Conservation (phyloP, 1,140 invertebrate genomes). For the Lasioglossum albipes region DNA sequence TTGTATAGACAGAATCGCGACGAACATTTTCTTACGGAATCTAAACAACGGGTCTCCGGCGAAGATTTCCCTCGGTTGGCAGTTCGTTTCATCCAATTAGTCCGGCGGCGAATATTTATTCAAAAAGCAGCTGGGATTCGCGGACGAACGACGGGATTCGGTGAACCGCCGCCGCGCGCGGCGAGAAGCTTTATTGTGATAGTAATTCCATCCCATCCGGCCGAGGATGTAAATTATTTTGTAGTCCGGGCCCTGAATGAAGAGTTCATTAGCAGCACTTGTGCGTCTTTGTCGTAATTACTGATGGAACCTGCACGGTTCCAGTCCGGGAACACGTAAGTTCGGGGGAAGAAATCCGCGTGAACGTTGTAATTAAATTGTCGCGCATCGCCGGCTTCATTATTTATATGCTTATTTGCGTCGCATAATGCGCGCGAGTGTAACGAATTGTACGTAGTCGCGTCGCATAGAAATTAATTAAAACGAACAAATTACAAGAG, state of each 20-base stretch:
- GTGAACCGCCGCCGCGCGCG: neutral
- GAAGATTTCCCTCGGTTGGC: neutral
- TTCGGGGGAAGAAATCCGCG: constrained; percentile 41
- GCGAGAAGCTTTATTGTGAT: constrained; percentile 44
- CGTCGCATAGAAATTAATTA: constrained; percentile 46
- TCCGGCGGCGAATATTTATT: constrained; percentile 31
- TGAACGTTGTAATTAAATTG: constrained; percentile 54
- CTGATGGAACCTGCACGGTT: constrained; percentile 42
- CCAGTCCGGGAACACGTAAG: constrained; percentile 23
- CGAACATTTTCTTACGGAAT: neutral
- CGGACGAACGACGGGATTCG: neutral
- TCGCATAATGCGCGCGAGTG: constrained; percentile 41
- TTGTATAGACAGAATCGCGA: no score
- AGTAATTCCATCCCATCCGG: constrained; percentile 40
- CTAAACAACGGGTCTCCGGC: neutral
- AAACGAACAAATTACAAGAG: constrained; percentile 38
- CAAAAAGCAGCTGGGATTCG: constrained; percentile 5
- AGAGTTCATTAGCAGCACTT: constrained; percentile 53
- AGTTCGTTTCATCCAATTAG: constrained; percentile 10
- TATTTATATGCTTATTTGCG: constrained; percentile 52
- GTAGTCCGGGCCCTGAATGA: constrained; percentile 37
- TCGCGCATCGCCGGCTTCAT: constrained; percentile 38
- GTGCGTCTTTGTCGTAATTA: constrained; percentile 49
- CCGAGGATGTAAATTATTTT: constrained; percentile 52
- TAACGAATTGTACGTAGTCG: constrained; percentile 36